Conservation (phyloP, 2,113 vertebrate genomes). For the Fregata magnificens region DNA sequence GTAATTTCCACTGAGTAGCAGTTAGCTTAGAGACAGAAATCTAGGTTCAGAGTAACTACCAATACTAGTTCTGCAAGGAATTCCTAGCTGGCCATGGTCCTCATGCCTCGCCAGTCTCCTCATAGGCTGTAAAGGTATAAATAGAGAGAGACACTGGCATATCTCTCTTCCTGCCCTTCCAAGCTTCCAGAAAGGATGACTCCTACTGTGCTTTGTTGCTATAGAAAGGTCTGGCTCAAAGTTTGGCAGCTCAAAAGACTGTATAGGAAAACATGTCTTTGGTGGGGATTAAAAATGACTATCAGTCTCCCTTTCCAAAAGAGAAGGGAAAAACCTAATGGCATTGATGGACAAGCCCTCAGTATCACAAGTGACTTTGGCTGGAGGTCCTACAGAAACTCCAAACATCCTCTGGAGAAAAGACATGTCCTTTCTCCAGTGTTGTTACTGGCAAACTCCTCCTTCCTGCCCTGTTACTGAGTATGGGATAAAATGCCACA, state of each 20-base stretch:
- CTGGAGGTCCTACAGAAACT: background rate
- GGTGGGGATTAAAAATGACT: background rate
- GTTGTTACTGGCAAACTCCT: background rate
- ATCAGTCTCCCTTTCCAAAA: background rate
- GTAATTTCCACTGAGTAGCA: conserved; percentile 11
- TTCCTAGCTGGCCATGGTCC: conserved; percentile 43
- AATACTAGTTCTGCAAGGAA: conserved; percentile 52
- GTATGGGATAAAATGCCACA: background rate
- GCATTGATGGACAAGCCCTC: background rate
- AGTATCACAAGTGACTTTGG: background rate
- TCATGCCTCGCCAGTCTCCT: conserved; percentile 58
- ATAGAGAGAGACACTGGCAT: conserved; percentile 71
- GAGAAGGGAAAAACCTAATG: background rate
- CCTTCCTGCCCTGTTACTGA: background rate
- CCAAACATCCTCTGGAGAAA: background rate
- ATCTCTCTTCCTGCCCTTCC: conserved; percentile 57
- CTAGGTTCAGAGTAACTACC: conserved; percentile 32
- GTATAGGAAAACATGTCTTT: conserved; percentile 46
- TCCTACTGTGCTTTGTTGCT: conserved; percentile 45
- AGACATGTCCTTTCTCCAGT: background rate
- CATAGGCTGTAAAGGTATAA: conserved; percentile 68
- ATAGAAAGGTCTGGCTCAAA: conserved; percentile 41
- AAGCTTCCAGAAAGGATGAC: conserved; percentile 65
- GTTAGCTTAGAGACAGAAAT: conserved; percentile 23
- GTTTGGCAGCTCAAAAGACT: background rate